phyloP scores from a whole-genome alignment of 1,140 invertebrate species.

The Belonocnema kinseyi region DNA sequence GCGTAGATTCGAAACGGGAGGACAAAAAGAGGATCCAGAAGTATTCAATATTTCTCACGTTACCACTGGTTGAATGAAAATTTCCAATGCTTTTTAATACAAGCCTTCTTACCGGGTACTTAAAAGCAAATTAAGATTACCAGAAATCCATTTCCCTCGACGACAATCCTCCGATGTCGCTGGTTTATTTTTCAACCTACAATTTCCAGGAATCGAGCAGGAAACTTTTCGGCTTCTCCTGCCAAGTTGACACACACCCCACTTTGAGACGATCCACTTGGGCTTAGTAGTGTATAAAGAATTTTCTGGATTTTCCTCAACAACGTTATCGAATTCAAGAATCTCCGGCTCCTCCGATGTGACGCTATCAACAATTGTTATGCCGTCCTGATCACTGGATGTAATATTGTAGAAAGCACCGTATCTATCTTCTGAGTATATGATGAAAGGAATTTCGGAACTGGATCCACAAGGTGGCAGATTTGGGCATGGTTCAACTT shows the following conservation, averaged over 20 bases:
- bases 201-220: conserved; percentile 60
- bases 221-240: conserved; percentile 61
- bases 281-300: conserved; percentile 65
- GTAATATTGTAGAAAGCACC: conserved; percentile 65
- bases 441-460: conserved; percentile 59
- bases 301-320: conserved; percentile 62
- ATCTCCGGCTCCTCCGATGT: conserved; percentile 65
- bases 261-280: conserved; percentile 66
- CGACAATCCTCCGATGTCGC: conserved; percentile 54
- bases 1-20: too few relatives aligned
- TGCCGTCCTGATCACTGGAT: conserved; percentile 56
- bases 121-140: conserved; percentile 41
- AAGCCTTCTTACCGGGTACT: neutral
- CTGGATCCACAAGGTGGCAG: conserved; percentile 76
- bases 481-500: conserved; percentile 80
- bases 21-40: too few relatives aligned
- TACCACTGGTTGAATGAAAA: too few relatives aligned
- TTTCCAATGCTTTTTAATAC: too few relatives aligned
- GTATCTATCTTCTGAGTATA: conserved; percentile 61
- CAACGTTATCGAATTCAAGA: conserved; percentile 67
- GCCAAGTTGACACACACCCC: conserved; percentile 59
- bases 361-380: conserved; percentile 51
- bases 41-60: too few relatives aligned
- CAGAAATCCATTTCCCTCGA: conserved; percentile 63
- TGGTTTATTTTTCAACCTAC: conserved; percentile 59